phyloP scores from a whole-genome alignment of 2,113 vertebrate genomes.

The Peromyscus californicus region DNA sequence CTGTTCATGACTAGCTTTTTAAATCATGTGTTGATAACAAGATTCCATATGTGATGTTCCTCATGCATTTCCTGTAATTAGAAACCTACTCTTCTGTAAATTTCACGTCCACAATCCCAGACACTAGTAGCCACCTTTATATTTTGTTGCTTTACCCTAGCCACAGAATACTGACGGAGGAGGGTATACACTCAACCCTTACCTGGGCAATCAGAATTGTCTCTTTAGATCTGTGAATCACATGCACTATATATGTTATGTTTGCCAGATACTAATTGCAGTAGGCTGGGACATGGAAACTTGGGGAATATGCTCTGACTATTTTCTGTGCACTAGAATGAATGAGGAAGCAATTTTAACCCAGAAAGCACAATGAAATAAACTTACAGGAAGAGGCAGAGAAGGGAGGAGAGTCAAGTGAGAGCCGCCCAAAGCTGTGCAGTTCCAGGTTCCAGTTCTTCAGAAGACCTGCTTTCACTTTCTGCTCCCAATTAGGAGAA shows the following conservation, averaged over 20 bases:
- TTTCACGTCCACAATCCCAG: not conserved
- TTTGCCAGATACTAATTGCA: not conserved
- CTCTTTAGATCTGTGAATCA: not conserved
- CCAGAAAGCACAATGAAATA: not conserved
- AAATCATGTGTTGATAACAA: not conserved
- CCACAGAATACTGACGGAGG: not conserved
- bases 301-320: not conserved
- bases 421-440: not conserved
- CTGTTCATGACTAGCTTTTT: constrained; percentile 1
- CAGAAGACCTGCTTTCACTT: not conserved
- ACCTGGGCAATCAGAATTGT: not conserved
- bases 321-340: not conserved
- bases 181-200: not conserved
- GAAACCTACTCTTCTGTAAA: not conserved
- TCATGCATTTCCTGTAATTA: not conserved
- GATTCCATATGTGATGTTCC: not conserved
- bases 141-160: not conserved
- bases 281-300: not conserved
- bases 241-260: not conserved
- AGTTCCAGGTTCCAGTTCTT: not conserved
- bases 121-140: not conserved
- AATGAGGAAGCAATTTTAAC: not conserved
- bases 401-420: not conserved
- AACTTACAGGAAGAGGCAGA: not conserved
- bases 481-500: not conserved